These are phyloP conservation scores for Chunga burmeisteri DNA, from an alignment of 2,113 vertebrate species.

Conservation along the genomic window DNA sequence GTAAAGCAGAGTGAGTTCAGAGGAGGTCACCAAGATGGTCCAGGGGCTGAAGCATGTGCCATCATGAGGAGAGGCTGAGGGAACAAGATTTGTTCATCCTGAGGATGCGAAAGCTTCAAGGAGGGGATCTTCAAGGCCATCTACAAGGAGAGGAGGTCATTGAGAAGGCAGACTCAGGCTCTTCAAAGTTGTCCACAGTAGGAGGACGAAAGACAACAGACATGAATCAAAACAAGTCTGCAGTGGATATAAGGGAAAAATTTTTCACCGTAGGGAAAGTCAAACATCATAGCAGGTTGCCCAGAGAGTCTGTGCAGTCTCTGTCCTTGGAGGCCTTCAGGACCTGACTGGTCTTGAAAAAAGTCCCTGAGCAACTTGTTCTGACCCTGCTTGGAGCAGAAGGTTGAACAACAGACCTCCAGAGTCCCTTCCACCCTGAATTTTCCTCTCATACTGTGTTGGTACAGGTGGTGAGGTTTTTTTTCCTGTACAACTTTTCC, in stretches of 20 bases:
- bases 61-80: neutral
- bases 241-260: neutral
- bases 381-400: neutral
- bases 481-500: neutral
- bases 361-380: neutral
- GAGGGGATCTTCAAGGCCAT: neutral
- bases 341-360: neutral
- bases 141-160: neutral
- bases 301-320: neutral
- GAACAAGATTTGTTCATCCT: neutral
- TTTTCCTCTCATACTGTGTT: neutral
- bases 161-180: neutral
- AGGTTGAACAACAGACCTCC: neutral
- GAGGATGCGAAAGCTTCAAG: neutral
- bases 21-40: neutral
- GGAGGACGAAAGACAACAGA: neutral
- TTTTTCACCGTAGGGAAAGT: neutral
- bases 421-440: neutral
- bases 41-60: neutral
- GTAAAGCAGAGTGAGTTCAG: neutral
- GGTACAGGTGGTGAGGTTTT: neutral
- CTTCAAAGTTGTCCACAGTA: neutral
- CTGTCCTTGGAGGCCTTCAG: neutral
- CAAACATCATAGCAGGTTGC: neutral
- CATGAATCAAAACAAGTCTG: neutral